Base-by-base conservation (phyloP, 1,140 invertebrate species). In the Pseudomyrmex concolor region DNA sequence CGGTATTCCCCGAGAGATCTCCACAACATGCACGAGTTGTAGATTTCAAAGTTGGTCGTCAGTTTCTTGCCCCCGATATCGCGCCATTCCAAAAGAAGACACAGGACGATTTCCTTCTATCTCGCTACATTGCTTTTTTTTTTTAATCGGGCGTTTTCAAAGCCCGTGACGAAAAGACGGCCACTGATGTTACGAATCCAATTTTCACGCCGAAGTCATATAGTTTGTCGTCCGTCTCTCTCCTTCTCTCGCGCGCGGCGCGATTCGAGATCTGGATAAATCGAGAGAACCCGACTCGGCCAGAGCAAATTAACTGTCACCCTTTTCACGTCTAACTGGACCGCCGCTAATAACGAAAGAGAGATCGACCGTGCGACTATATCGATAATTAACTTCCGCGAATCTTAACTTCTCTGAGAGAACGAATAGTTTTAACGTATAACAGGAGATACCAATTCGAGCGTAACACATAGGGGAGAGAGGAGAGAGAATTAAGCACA, bases 31-130 rank as follows among this genome's bases (percentile, higher is more conserved):
- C 91, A 91, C 91, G 90, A 91, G 89, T 86, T 86, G 81, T 88
- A 81, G 86, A 91, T 91, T 90, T 90, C 34, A 90, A 90, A 91
- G 84, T 88, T 89, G 88, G 86, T 89, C 89, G 86, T 80, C 83
- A 66, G 71, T 71, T 88, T 88, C 88, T 90, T 90, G 82, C 77
- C 78, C 34, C 5, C 34, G 34, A 7, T 34, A 54, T 84, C 84
- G 85, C 34, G 64, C 34, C 76, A 57, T 70, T 80, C 76, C 76
- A 71, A 80, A 71, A 80, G 66, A 57, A 70, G 76, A 80, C n/a
- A 48, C 45, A 71, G 67, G 76, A 76, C 60, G 48, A 80, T 80
- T 80, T 80, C 76, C 76, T 80, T 17, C 76, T 57, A 70, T 71
- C 76, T 48, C 66, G 54, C 19, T 50, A 15, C 50, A 80, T 60